Evolutionary conservation across 2,797 vertebrate genomes (phyloP).

Genomic region (Craterocephalus amniculus): DNA sequence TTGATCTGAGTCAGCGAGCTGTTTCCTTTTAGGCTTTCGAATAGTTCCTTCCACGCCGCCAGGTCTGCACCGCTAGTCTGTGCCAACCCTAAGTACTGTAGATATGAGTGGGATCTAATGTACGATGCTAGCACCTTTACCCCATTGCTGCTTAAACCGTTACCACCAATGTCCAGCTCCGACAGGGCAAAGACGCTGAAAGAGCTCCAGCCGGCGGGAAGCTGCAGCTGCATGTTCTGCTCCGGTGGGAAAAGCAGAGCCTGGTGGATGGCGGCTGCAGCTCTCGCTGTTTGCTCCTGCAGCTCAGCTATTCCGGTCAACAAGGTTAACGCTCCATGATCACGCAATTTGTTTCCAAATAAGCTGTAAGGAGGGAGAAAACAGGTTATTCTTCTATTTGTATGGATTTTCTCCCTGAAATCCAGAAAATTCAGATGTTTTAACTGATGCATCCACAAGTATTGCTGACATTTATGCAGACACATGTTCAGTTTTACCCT

Average conservation of each 20-base stretch:
- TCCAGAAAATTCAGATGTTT: neutral
- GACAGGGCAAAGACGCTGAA: slow-evolving; percentile 66
- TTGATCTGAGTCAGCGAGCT: slow-evolving; percentile 77
- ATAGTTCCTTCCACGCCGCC: slow-evolving; percentile 82
- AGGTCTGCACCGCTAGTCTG: slow-evolving; percentile 72
- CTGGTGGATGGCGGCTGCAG: slow-evolving; percentile 52
- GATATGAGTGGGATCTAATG: slow-evolving; percentile 78
- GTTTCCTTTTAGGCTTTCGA: slow-evolving; percentile 81
- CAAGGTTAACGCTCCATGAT: slow-evolving; percentile 79
- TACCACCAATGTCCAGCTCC: slow-evolving; percentile 86
- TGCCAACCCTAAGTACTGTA: slow-evolving; percentile 84
- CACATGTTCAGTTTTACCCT: neutral
- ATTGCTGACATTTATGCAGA: neutral
- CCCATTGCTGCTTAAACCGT: slow-evolving; percentile 78
- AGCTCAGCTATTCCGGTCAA: slow-evolving; percentile 80
- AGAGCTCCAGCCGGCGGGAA: slow-evolving; percentile 55
- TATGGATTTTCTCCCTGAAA: neutral
- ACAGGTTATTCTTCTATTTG: neutral
- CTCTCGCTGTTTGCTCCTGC: slow-evolving; percentile 68
- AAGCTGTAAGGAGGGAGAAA: slow-evolving; percentile 72
- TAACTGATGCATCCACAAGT: neutral
- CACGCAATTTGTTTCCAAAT: slow-evolving; percentile 86
- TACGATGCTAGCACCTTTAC: slow-evolving; percentile 79
- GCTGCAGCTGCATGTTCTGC: slow-evolving; percentile 41
- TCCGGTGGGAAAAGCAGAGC: slow-evolving; percentile 42